Evolutionary conservation across 2,797 vertebrate species (phyloP).

Genomic region (Hemibagrus guttatus): DNA sequence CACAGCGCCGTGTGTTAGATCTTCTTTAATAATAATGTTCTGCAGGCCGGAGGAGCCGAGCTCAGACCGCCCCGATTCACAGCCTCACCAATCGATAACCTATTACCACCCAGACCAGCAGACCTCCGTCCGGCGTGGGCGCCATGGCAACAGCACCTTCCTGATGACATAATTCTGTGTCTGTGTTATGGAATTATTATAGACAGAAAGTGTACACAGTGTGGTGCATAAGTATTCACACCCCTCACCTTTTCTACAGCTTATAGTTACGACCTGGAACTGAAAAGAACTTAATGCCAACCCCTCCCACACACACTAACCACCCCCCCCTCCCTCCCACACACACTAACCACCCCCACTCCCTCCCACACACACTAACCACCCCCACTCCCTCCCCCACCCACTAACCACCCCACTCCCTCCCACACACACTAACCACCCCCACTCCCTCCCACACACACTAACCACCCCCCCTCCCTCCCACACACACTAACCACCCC

Average conservation of each 20-base stretch:
- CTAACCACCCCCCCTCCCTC: too few species aligned
- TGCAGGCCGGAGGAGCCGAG: neutral
- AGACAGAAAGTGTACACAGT: neutral
- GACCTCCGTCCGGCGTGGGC: neutral
- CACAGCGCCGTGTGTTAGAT: conserved; percentile 1
- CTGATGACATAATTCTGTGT: neutral
- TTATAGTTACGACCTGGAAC: neutral
- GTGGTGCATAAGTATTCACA: neutral
- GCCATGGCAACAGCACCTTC: neutral
- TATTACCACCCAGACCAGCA: conserved; percentile 25
- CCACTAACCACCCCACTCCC: too few species aligned
- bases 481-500: too few species aligned
- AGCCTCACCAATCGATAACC: conserved; percentile 33
- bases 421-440: too few species aligned
- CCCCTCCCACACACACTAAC: neutral
- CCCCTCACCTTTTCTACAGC: neutral
- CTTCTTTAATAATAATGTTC: conserved; percentile 30
- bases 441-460: too few species aligned
- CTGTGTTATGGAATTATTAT: neutral
- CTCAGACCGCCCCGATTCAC: neutral
- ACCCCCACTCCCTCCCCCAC: too few species aligned
- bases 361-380: too few species aligned
- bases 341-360: too few species aligned
- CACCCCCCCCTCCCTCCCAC: too few species aligned
- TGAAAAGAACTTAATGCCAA: neutral